Evolutionary conservation across 2,797 vertebrate species (phyloP).

Genomic region (Sebastes diploproa): DNA sequence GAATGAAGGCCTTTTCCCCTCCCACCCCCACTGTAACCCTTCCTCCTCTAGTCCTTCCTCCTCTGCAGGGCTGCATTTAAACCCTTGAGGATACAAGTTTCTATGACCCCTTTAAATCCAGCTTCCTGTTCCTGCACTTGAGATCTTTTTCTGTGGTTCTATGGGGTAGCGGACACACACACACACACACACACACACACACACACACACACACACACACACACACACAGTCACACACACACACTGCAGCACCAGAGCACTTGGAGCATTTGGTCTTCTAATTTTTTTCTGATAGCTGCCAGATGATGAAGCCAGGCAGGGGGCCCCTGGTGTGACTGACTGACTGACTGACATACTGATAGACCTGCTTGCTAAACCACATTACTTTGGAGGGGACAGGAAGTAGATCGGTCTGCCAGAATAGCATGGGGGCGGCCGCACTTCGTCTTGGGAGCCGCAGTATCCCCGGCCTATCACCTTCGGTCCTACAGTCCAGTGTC

Average conservation of each 20-base stretch:
- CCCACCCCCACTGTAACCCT: not conserved
- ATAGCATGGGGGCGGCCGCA: conserved; percentile 25
- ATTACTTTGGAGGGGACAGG: conserved; percentile 46
- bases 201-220: conserved; percentile 4
- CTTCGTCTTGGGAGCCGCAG: conserved; percentile 51
- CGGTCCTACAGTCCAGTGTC: conserved; percentile 22
- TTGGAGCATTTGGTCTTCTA: conserved; percentile 71
- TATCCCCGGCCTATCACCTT: conserved; percentile 33
- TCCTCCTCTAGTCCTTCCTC: not conserved
- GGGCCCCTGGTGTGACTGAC: conserved; percentile 16
- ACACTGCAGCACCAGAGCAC: conserved; percentile 19
- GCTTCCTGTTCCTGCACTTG: conserved; percentile 63
- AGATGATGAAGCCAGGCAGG: conserved; percentile 68
- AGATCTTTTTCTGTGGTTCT: conserved; percentile 60
- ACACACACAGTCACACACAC: conserved; percentile 17
- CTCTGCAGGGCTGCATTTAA: conserved; percentile 12
- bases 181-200: not conserved
- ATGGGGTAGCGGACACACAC: conserved; percentile 21
- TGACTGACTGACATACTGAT: conserved; percentile 48
- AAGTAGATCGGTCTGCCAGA: conserved; percentile 39
- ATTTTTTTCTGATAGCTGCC: conserved; percentile 78
- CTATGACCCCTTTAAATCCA: conserved; percentile 55
- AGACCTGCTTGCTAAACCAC: conserved; percentile 11
- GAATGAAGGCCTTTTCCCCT: conserved; percentile 28
- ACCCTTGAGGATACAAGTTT: conserved; percentile 43